Base-by-base conservation (phyloP, 2,797 vertebrate genomes). In the Scarus forsteni region DNA sequence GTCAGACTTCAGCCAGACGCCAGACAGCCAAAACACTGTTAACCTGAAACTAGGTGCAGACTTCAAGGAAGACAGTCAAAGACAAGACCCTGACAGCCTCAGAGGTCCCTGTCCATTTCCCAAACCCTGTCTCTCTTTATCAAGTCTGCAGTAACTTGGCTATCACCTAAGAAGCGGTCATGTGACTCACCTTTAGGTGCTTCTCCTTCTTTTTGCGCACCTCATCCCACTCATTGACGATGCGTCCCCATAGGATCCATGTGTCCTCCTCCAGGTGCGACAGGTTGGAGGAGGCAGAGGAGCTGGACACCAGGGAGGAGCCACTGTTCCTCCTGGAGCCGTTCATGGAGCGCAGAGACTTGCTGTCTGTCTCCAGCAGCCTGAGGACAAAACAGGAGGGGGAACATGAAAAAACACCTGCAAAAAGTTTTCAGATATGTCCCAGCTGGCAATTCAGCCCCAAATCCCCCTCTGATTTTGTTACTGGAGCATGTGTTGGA, bases 171-270 rank as follows among this genome's bases (percentile, higher is more conserved):
- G 18, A 60, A 43, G 44, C n/a, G 18, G 66, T 56, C 58, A 51
- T 43, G 39, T 56, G 60, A 11, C 84, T 92, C 93, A 99, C 98
- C 97, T 98, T 99, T 39, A 99, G 94, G 90, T 97, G 97, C 81
- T 99, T 99, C 88, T 99, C 98, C 86, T 99, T 99, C 90, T 99
- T 99, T 90, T 97, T 99, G 73, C 95, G 96, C 42, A 97, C 95
- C 60, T 99, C 98, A 88, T 99, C 98, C 98, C 98, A 99, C 87
- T 99, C 98, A 38, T 99, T 99, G 89, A 99, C 97, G 46, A 99
- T 96, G 79, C 97, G 94, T 7, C 98, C 98, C 98, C 98, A 99
- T n/a, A 99, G 91, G 70, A 99, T 96, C 98, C 98, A 99, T 0
- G 96, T 91, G 87, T 99, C 98, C 92, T 99, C 98, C 92, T 99